Conservation (phyloP, 2,888 invertebrate genomes). For the Esperia sulphurella region DNA sequence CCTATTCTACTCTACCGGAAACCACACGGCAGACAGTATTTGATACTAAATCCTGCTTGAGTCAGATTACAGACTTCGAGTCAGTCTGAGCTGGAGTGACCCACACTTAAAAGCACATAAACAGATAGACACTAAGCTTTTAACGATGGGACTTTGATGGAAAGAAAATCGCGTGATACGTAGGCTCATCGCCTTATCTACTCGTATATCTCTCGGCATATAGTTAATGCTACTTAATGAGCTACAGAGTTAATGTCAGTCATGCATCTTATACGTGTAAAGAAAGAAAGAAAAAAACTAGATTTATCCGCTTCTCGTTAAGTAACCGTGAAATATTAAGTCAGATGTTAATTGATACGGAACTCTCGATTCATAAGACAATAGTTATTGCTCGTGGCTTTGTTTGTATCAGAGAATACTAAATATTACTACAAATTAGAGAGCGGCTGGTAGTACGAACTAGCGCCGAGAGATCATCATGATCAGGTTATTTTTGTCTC, state of each 20-base stretch:
- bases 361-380: background rate
- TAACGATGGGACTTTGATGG: background rate
- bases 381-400: too few species aligned
- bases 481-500: too few species aligned
- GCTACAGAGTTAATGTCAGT: background rate
- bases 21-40: too few species aligned
- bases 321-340: background rate
- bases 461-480: too few species aligned
- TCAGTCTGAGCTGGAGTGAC: too few species aligned
- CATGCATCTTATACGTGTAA: background rate
- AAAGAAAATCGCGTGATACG: background rate
- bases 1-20: too few species aligned
- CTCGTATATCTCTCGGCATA: background rate
- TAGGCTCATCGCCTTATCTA: background rate
- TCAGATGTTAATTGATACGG: background rate
- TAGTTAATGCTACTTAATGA: background rate
- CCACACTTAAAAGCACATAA: background rate
- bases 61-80: too few species aligned
- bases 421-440: too few species aligned
- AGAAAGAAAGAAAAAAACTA: background rate
- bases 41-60: too few species aligned
- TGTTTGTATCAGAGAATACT: too few species aligned
- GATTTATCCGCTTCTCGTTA: background rate
- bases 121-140: background rate
- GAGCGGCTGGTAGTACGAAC: too few species aligned